Evolutionary conservation across 2,797 vertebrate genomes (phyloP), one percentile per base, ranked within the genome.

Genomic region (Fratercula arctica): DNA sequence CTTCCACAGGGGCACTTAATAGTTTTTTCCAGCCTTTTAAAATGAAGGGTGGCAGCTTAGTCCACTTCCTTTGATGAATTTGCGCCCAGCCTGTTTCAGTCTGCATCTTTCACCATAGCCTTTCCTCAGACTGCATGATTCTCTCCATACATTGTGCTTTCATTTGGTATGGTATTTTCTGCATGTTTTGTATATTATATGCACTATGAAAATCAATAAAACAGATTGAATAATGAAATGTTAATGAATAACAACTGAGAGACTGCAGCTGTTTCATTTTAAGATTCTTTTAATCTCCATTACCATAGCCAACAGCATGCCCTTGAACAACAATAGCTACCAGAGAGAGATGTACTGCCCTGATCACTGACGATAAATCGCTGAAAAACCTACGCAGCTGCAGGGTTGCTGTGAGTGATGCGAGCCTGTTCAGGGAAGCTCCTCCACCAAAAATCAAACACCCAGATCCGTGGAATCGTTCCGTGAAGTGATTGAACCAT

Each of bases 201-300:
- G 68, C 78, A 75, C 63, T 91, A 95, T 85, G 72, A 92, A 94
- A 96, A 93, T 95, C 81, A 95, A 66, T 90, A 95, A 67, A 95
- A 72, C 41, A 85, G 64, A 64, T 87, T 78, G 50, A 91, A 89
- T 61, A 92, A 94, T 63, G 29, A 93, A 96, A 92, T 68, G 85
- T 13, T 94, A 93, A 96, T 87, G 81, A 94, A 77, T 87, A 95
- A 86, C 84, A 82, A 90, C 57, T 37, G 78, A 95, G 61, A 60
- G 7, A 26, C 33, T 68, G 53, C 75, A 94, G 64, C n/a, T 94
- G 72, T 87, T 94, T 93, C 61, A 66, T 83, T 95, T 96, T 89
- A 95, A 95, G 46, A 78, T 54, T 53, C 41, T 95, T 93, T 95
- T 94, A 87, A 94, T 94, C 81, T 80, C 72, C 61, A 89, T 69